Percentiles rank a stretch among this genome's conserved stretches.
These are phyloP conservation scores for Canis aureus DNA, from an alignment of 2,113 vertebrate genomes.

Conservation along the genomic window DNA sequence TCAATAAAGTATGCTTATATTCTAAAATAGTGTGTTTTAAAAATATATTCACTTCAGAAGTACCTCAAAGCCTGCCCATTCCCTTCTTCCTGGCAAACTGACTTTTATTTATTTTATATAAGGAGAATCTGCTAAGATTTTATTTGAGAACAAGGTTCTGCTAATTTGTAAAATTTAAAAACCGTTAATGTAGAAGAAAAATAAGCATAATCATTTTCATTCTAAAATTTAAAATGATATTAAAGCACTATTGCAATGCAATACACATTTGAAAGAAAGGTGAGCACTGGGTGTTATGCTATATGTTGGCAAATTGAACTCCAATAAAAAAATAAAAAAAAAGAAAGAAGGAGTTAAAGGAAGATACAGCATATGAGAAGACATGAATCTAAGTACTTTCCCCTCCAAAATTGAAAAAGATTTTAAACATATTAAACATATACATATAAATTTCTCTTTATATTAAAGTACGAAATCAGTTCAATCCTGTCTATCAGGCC, in stretches of 20 bases:
- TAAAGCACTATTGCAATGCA: too few species aligned
- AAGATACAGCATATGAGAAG: too few species aligned
- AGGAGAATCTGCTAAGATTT: neutral
- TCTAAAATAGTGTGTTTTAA: neutral
- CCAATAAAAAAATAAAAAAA: too few species aligned
- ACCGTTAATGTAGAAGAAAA: neutral
- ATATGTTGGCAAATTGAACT: too few species aligned
- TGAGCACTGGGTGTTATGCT: too few species aligned
- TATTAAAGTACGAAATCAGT: neutral
- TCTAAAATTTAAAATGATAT: constrained; percentile 25
- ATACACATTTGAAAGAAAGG: too few species aligned
- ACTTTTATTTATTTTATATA: constrained; percentile 15
- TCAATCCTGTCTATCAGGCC: neutral
- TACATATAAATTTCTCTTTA: constrained; percentile 2
- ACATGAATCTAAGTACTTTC: neutral
- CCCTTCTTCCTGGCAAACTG: neutral
- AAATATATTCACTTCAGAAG: neutral
- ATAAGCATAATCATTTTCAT: neutral
- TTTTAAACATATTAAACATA: neutral
- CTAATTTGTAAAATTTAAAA: constrained; percentile 30
- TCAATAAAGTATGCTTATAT: neutral
- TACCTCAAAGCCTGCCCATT: neutral
- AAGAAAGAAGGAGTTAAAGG: too few species aligned
- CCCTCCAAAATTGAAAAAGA: neutral
- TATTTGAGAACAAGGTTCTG: constrained; percentile 6